Percentiles rank a stretch among this genome's conserved stretches.
phyloP scores from a whole-genome alignment of 2,888 invertebrate genomes.

The Phragmatobia fuliginosa region DNA sequence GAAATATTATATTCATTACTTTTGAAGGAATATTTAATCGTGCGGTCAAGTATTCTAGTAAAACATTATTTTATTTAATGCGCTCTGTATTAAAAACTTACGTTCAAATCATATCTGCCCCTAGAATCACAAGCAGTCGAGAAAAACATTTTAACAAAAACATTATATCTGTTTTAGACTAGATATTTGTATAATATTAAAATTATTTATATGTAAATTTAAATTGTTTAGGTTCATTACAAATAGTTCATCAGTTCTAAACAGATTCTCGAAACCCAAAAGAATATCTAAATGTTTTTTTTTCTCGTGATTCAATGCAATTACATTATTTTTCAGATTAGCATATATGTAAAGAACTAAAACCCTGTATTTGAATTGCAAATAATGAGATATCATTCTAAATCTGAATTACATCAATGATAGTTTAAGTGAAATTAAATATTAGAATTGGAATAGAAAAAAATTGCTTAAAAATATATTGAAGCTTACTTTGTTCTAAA shows the following conservation, averaged over 20 bases:
- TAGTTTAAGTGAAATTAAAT: no score
- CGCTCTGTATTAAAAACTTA: not conserved
- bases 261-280: not conserved
- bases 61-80: not conserved
- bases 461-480: not conserved
- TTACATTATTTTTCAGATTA: not conserved
- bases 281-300: not conserved
- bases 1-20: not conserved
- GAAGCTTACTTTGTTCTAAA: not conserved
- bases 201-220: not conserved
- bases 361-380: no score
- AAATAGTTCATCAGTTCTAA: not conserved
- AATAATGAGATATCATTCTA: no score
- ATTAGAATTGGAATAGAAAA: no score
- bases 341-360: not conserved
- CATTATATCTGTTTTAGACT: not conserved
- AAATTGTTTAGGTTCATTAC: not conserved
- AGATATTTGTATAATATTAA: not conserved
- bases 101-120: not conserved
- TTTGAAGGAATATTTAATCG: not conserved
- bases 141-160: not conserved
- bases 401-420: no score
- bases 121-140: not conserved
- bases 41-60: not conserved
- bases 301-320: not conserved